Percentiles rank a stretch among this genome's conserved stretches.
Evolutionary conservation across 2,113 vertebrate genomes (phyloP).

Genomic region (Sturnus vulgaris): DNA sequence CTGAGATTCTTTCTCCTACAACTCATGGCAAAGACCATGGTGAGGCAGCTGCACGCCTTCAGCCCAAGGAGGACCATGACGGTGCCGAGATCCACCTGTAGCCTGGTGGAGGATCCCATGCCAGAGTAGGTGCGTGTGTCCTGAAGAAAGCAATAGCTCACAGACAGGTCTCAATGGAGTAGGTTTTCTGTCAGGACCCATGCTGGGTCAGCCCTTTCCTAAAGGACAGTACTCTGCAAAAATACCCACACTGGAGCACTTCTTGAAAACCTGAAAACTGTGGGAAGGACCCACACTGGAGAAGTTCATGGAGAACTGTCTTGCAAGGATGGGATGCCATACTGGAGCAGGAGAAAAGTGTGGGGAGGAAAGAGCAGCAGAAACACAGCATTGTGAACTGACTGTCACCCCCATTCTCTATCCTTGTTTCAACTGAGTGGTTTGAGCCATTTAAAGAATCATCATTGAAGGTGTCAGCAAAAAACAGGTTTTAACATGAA

Average conservation of each 20-base stretch:
- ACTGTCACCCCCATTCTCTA: background rate
- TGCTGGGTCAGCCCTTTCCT: background rate
- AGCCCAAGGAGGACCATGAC: background rate
- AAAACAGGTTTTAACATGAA: background rate
- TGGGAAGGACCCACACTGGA: background rate
- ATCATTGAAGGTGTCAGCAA: background rate
- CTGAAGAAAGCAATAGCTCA: background rate
- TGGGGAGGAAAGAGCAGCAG: background rate
- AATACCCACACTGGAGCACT: background rate
- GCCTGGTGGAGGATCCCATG: background rate
- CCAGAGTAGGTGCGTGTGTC: accelerated
- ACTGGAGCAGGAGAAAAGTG: background rate
- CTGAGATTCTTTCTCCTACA: background rate
- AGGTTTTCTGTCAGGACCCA: background rate
- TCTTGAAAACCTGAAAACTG: background rate
- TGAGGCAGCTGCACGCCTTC: background rate
- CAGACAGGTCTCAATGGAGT: accelerated
- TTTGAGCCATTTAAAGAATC: background rate
- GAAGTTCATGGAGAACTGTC: background rate
- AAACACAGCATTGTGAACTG: background rate
- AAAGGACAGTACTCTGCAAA: background rate
- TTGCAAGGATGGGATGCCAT: accelerated
- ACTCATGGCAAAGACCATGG: background rate
- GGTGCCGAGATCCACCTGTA: background rate
- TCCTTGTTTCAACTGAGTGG: background rate